These are phyloP conservation scores for Acanthiza pusilla DNA, from an alignment of 2,797 vertebrate species.

Conservation along the genomic window DNA sequence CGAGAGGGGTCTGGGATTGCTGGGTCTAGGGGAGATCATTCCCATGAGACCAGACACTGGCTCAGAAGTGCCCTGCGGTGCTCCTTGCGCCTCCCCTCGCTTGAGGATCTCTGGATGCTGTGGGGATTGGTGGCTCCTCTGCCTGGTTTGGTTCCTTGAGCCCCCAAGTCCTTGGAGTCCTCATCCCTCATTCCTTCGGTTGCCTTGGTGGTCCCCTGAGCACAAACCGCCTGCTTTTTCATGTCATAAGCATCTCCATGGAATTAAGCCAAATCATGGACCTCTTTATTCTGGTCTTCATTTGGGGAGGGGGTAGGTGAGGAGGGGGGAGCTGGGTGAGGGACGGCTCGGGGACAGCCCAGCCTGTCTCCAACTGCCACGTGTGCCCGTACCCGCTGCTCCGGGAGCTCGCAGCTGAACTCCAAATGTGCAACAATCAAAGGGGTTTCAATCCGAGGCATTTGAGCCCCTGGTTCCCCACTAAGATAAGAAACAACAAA, in stretches of 20 bases:
- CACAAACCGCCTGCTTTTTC: not conserved
- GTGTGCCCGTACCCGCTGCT: not conserved
- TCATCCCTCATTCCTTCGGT: accelerated
- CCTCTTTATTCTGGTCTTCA: not conserved
- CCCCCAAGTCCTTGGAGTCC: accelerated
- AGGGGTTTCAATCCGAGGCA: not conserved
- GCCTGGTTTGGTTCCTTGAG: not conserved
- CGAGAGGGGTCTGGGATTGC: not conserved
- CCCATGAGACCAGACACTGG: not conserved
- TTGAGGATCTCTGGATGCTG: not conserved
- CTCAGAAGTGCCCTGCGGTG: not conserved
- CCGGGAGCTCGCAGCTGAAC: constrained; percentile 10
- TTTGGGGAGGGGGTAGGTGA: not conserved
- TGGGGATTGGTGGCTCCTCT: not conserved
- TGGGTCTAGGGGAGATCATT: not conserved
- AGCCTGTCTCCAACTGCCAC: not conserved
- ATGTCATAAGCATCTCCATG: not conserved
- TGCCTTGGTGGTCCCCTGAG: not conserved
- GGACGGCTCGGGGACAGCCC: not conserved
- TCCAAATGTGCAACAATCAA: not conserved
- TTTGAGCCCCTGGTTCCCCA: not conserved
- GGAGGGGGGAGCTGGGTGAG: not conserved
- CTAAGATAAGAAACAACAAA: constrained; percentile 37
- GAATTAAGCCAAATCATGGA: not conserved
- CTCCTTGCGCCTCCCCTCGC: not conserved